Base-by-base conservation (phyloP, 37 sponge, comb jelly and placozoan species). In the Ephydatia muelleri region DNA sequence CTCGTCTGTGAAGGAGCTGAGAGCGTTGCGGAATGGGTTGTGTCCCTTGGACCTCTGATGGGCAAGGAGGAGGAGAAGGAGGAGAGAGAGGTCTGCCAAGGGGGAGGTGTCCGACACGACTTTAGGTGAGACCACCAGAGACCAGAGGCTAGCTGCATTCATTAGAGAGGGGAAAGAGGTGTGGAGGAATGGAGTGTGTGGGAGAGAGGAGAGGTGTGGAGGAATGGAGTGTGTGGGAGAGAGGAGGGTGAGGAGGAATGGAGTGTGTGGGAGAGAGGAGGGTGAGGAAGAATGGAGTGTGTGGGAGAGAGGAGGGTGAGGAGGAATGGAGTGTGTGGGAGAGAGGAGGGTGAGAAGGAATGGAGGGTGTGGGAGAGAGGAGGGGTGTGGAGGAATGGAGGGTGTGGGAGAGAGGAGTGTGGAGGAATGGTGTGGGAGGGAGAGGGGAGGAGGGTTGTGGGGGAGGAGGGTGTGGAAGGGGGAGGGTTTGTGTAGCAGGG, bases 141-240 rank as follows among this genome's bases (percentile, higher is more conserved):
- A 93, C 85, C 84, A 92, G n/a, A 95, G 83, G 40, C 96, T 91
- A 79, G 94, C 96, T 95, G 76, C 12, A 85, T n/a, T 21, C 12
- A 43, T 37, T 30, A 65, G 33, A 73, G 2, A 76, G 65, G 21
- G 23, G 65, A 66, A 78, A 29, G 65, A 30, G 36, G 47, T 38
- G n/a, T 38, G 48, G 49, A 11, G 49, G 49, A n/a, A 57, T 48
- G 76, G 26, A 34, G 40, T 31, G 49, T 4, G 23, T 5, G 26
- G 28, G 29, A 43, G 28, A 19, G 19, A 6, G 19, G 29, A 36
- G 23, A 67, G 30, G 30, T 31, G 89, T 86, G 30, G 91, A 91
- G 47, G 86, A 25, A 35, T 91, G 32, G 23, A 84, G 84, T n/a
- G 78, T n/a, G 11, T 81, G 74, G 25, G 79, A 31, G 25, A 89